Evolutionary conservation across 2,113 vertebrate species (phyloP).

Genomic region (Clarias gariepinus): DNA sequence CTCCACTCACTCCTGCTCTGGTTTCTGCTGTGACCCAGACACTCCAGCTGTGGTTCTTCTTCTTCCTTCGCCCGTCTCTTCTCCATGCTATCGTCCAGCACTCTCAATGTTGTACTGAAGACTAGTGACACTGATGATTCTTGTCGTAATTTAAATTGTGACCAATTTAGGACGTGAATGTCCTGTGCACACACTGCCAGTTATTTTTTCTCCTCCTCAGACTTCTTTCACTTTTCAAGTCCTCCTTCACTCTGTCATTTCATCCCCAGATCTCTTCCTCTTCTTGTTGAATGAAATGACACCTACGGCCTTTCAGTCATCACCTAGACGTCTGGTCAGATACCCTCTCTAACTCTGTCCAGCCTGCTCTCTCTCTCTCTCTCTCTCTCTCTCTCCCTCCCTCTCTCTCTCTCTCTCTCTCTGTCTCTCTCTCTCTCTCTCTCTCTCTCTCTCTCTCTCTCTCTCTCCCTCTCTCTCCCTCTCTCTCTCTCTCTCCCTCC

Average conservation of each 20-base stretch:
- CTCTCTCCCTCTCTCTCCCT: background rate
- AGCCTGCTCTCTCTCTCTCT: background rate
- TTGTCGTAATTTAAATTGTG: conserved; percentile 15
- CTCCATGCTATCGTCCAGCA: conserved; percentile 44
- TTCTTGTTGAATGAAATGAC: conserved; percentile 30
- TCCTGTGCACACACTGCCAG: conserved; percentile 50
- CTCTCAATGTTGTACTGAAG: conserved; percentile 39
- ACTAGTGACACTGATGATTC: conserved; percentile 23
- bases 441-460: background rate
- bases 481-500: background rate
- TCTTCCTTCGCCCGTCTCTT: conserved; percentile 65
- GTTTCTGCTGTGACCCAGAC: conserved; percentile 42
- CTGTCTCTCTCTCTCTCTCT: too few relatives aligned
- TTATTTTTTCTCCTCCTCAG: conserved; percentile 1
- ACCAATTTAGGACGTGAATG: conserved; percentile 21
- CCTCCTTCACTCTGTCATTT: conserved; percentile 33
- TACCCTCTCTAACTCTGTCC: background rate
- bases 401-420: background rate
- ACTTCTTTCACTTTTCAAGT: conserved; percentile 47
- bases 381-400: background rate
- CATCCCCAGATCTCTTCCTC: background rate
- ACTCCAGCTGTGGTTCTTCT: conserved; percentile 59
- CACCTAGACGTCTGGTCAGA: background rate
- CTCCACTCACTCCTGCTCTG: background rate
- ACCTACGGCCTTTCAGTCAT: conserved; percentile 41